A percentile compares a stretch with the other conserved stretches of the same genome.
These are phyloP conservation scores for Bettongia penicillata DNA, from an alignment of 2,113 vertebrate species.

Conservation along the genomic window DNA sequence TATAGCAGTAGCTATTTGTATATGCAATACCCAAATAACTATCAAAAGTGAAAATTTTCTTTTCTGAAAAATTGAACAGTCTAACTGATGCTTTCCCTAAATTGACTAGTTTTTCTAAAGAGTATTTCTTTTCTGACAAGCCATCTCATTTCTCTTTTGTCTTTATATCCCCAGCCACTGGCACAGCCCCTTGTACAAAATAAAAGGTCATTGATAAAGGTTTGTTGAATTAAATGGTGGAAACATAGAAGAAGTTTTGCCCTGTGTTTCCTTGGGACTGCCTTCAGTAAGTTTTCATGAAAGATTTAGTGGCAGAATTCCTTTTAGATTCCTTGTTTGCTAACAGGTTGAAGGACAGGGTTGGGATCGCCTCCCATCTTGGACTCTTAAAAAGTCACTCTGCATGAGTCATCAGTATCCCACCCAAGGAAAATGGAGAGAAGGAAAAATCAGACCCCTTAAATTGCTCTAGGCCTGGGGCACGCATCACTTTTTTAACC, in stretches of 20 bases:
- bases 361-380: conserved; percentile 32
- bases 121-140: neutral
- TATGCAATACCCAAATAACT: neutral
- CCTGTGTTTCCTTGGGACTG: neutral
- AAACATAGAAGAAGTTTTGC: neutral
- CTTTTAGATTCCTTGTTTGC: neutral
- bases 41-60: neutral
- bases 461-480: conserved; percentile 55
- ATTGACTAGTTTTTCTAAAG: neutral
- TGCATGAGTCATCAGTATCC: conserved; percentile 67
- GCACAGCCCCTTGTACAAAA: neutral
- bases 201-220: neutral
- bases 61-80: neutral
- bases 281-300: neutral
- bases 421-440: conserved; percentile 44
- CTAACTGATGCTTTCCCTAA: neutral
- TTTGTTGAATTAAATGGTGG: neutral
- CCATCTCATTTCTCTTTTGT: neutral
- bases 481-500: conserved; percentile 50
- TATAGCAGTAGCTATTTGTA: no score
- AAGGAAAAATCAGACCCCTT: conserved; percentile 64
- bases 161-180: neutral
- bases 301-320: conserved; percentile 30
- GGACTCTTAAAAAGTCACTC: conserved; percentile 35
- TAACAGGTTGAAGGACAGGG: conserved; percentile 8